Base-by-base conservation (phyloP, 2,113 vertebrate species). In the Psophia crepitans region DNA sequence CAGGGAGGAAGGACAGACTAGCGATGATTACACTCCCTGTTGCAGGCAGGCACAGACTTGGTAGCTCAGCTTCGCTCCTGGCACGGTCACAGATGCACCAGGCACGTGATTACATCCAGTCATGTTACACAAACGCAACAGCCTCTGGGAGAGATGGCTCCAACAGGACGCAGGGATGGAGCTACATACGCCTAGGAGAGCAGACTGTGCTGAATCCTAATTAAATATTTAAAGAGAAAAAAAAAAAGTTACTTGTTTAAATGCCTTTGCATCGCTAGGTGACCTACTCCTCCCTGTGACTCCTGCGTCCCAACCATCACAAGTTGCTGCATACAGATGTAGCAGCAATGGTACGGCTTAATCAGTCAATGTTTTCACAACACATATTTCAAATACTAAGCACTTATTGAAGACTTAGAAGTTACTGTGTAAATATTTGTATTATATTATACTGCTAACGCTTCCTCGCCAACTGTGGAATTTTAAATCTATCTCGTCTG, bases 311-410 rank as follows among this genome's bases (percentile, higher is more conserved):
- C 8, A 87, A 54, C 60, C 74, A 56, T 2, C 8, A 7, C 53
- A 64, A 87, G 44, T 19, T 8, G 5, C 79, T 79, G 82, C 90
- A 92, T 89, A 94, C 94, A 97, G 95, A 94, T 96, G 92, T 86
- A 92, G 82, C 90, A 70, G 81, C 89, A 87, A 96, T 54, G 84
- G 49, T 77, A 96, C 6, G 0, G 89, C 89, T 96, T 91, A 96
- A 96, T 95, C 94, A 96, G 95, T 39, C 91, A 92, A 54, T 96
- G 93, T 96, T 97, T 97, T 96, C 96, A 97, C 96, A 96, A 97
- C 92, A 94, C 92, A 80, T 96, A 96, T 96, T 97, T 95, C 95
- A 96, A 97, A 93, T 96, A 96, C 93, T 96, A 96, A 93, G 95
- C 95, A 96, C 93, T 97, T 87, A 96, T 94, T 97, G 95, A 96